A percentile compares a stretch with the other conserved stretches of the same genome.
Conservation (phyloP, 1,140 invertebrate genomes). For the Catajapyx aquilonaris region DNA sequence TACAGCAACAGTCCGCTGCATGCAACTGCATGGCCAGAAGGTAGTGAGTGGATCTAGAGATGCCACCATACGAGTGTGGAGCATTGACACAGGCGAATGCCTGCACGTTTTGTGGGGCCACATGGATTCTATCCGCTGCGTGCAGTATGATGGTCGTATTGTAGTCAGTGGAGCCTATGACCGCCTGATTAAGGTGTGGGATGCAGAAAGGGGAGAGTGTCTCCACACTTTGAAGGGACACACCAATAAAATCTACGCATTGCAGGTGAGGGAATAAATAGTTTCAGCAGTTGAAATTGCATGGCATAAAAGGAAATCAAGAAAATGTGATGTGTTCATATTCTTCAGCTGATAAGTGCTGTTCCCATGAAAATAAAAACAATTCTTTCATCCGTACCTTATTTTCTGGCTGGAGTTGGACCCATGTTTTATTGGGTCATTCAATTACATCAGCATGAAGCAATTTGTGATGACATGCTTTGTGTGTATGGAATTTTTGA, state of each 20-base stretch:
- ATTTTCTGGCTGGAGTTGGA: not conserved
- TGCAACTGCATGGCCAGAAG: slow-evolving; percentile 83
- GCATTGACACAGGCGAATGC: slow-evolving; percentile 76
- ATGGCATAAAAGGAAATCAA: slow-evolving; percentile 1
- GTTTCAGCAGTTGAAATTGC: not conserved
- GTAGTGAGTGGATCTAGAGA: slow-evolving; percentile 95
- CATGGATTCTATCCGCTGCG: slow-evolving; percentile 90
- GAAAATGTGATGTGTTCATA: not conserved
- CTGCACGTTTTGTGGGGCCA: slow-evolving; percentile 87
- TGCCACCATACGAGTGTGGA: slow-evolving; percentile 88
- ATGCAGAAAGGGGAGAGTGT: slow-evolving; percentile 84
- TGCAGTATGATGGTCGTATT: slow-evolving; percentile 89
- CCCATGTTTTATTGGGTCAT: not conserved
- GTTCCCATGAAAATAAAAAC: not conserved
- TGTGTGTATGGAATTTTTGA: no score
- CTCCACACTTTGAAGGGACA: slow-evolving; percentile 89
- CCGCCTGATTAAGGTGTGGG: slow-evolving; percentile 96
- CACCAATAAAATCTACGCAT: slow-evolving; percentile 93
- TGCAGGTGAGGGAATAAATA: slow-evolving; percentile 47
- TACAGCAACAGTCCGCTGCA: slow-evolving; percentile 94
- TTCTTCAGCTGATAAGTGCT: not conserved
- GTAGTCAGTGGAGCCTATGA: slow-evolving; percentile 97
- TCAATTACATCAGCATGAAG: no score
- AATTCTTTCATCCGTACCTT: not conserved
- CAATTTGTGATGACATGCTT: no score